Base-by-base conservation (phyloP, 2,113 vertebrate species). In the Pyxicephalus adspersus region DNA sequence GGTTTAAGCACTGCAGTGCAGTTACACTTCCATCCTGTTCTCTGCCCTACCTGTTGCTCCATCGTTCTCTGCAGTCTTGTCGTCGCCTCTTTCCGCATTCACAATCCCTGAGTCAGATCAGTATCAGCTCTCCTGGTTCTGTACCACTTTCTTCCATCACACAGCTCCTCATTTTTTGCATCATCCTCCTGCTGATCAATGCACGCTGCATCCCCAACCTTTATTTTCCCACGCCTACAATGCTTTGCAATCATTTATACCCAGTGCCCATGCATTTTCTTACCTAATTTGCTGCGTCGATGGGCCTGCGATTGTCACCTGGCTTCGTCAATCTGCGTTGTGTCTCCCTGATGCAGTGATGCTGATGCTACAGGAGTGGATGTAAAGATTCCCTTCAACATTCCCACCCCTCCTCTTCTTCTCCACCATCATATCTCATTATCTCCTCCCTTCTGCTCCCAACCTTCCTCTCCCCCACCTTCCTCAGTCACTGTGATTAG, bases 361-460 rank as follows among this genome's bases (percentile, higher is more conserved):
- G 29, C 52, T 70, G 45, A 22, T 50, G 50, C 66, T 23, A 45
- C 38, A 13, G 31, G 31, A 34, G 31, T 55, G 68, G 29, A 57
- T 57, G 51, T 57, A 73, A 73, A 73, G 70, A 73, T 73, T 73
- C 22, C 52, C 70, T 73, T 26, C 52, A 22, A 22, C n/a, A n/a
- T 11, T 29, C 28, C 70, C 70, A 50, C 17, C 26, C n/a, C 38
- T 45, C 19, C n/a, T n/a, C n/a, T 18, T 45, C 38, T 45, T 45
- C 38, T 13, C 38, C 66, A 52, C 18, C 70, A 73, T 73, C 70
- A 73, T 7, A 73, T 73, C 70, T 29, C 70, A 20, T 73, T 73
- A 73, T 73, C 70, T 73, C 70, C 70, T 73, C 68, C 68, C 7
- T 51, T 7, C 51, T n/a, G 26, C 68, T 72, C 68, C 68, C 23